These are phyloP conservation scores for Alectoris magna DNA, from an alignment of 2,797 vertebrate species.

Conservation along the genomic window DNA sequence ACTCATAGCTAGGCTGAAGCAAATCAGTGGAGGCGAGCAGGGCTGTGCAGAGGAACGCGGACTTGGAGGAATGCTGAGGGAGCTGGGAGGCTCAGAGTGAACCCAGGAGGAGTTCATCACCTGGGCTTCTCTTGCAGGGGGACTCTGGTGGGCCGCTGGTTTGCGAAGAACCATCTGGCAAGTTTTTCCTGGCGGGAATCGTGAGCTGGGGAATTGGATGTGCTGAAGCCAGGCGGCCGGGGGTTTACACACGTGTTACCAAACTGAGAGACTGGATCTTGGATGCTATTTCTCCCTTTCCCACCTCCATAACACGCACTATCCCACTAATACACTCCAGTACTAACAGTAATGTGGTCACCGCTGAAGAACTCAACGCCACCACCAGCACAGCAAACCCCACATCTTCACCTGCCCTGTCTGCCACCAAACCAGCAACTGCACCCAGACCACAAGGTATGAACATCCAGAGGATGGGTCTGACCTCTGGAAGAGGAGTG, in stretches of 20 bases:
- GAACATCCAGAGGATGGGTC: background rate
- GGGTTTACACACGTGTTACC: constrained; percentile 92
- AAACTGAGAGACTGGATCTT: constrained; percentile 91
- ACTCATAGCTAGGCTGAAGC: background rate
- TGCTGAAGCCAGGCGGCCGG: constrained; percentile 89
- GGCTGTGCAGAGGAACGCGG: no score
- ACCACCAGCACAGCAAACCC: background rate
- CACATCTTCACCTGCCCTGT: background rate
- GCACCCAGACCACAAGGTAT: constrained; percentile 66
- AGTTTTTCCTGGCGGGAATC: constrained; percentile 93
- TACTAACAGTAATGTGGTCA: background rate
- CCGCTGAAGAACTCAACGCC: background rate
- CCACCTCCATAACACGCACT: background rate
- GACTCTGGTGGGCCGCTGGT: constrained; percentile 96
- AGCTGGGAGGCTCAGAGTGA: no score
- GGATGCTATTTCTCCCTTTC: constrained; percentile 43
- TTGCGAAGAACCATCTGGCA: constrained; percentile 89
- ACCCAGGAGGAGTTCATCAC: background rate
- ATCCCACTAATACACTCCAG: constrained; percentile 2
- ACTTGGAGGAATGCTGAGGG: no score
- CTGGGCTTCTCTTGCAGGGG: constrained; percentile 80
- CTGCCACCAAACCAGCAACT: background rate
- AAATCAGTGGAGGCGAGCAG: background rate
- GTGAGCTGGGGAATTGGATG: constrained; percentile 98
- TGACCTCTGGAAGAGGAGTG: background rate